Base-by-base conservation (phyloP, 2,113 vertebrate species). In the Geothlypis trichas region DNA sequence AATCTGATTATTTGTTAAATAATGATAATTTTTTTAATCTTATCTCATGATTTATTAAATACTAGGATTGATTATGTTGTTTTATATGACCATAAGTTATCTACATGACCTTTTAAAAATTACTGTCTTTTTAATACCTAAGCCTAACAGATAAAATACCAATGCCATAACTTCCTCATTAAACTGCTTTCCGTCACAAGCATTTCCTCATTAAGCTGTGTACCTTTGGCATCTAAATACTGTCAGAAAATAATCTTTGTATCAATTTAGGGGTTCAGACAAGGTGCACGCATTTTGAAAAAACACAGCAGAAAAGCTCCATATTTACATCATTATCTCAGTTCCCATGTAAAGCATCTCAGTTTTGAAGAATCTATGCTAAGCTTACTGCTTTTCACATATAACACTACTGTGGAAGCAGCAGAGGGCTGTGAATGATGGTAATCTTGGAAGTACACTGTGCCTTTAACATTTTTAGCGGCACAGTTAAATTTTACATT, bases 401-500 rank as follows among this genome's bases (percentile, higher is more conserved):
- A 16, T 21, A 54, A 73, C 11, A 26, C 5, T 54, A 17, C 42
- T 6, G 26, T 59, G 37, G 35, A 65, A 94, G 51, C 41, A 42
- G 39, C 21, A 46, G 78, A 37, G 69, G 55, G 30, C 44, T 69
- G 61, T 44, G 69, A 93, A 30, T 41, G 57, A 86, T 67, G 63
- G 10, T 42, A 41, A 66, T 62, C 51, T 59, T 65, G 80, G 69
- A 93, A 89, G 75, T 77, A 44, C 33, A 37, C 8, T 39, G 74
- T 69, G 87, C 78, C 51, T 90, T 95, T 76, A 91, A 47, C 39
- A 87, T 39, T 76, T 83, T 31, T 47, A 42, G 51, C 84, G 6
- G 11, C 44, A 85, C 71, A 97, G 75, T 95, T 98, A 90, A 87
- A 94, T 91, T 86, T 89, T 85, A 65, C 14, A 28, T 87, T 95